A percentile compares a stretch with the other conserved stretches of the same genome.
Evolutionary conservation across 2,113 vertebrate species (phyloP).

Genomic region (Cervus canadensis): DNA sequence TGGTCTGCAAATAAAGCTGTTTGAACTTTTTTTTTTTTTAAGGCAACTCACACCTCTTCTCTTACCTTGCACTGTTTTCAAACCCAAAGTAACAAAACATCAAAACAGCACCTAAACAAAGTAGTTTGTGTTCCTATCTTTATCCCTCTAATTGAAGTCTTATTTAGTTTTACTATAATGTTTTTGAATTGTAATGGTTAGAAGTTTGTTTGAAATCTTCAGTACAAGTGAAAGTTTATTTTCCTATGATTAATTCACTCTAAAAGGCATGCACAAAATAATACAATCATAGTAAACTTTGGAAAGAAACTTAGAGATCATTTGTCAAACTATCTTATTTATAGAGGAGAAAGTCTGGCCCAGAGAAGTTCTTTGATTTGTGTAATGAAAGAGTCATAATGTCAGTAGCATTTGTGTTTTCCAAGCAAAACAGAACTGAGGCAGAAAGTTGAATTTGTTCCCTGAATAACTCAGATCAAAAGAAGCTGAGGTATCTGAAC

Average conservation of each 20-base stretch:
- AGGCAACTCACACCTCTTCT: background rate
- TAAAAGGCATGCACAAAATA: background rate
- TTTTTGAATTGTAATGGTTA: background rate
- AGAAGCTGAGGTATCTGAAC: background rate
- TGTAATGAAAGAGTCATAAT: constrained; percentile 43
- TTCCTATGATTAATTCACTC: constrained; percentile 28
- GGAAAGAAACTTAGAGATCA: background rate
- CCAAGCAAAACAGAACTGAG: constrained; percentile 37
- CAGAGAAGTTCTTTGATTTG: constrained; percentile 8
- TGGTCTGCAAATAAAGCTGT: background rate
- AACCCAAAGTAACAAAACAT: background rate
- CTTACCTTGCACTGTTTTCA: background rate
- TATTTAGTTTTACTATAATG: background rate
- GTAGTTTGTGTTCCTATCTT: background rate
- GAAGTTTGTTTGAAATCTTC: background rate
- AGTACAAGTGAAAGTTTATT: constrained; percentile 13
- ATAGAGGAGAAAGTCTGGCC: constrained; percentile 33
- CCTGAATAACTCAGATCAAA: constrained; percentile 48
- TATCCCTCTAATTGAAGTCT: background rate
- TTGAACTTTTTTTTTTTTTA: background rate
- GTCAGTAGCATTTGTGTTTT: constrained; percentile 31
- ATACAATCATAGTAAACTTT: background rate
- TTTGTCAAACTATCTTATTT: constrained; percentile 37
- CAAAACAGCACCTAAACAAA: background rate
- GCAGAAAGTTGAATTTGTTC: constrained; percentile 42